These are phyloP conservation scores for Anguilla anguilla DNA, from an alignment of 2,797 vertebrate species.

Conservation along the genomic window DNA sequence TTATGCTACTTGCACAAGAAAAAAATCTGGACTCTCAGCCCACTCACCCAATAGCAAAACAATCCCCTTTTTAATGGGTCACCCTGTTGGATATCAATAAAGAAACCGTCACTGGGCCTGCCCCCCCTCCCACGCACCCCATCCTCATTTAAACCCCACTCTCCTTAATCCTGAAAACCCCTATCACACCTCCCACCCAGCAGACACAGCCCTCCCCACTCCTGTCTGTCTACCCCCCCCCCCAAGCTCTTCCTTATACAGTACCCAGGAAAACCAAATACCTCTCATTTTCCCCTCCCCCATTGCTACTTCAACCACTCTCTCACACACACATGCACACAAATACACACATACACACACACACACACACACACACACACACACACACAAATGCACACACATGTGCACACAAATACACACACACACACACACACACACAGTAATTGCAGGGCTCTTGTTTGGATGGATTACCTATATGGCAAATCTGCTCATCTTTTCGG, in stretches of 20 bases:
- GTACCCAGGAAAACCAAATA: constrained; percentile 60
- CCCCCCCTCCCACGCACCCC: constrained; percentile 46
- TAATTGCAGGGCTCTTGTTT: constrained; percentile 70
- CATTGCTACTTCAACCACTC: background rate
- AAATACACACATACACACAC: background rate
- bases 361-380: constrained; percentile 11
- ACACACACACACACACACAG: constrained; percentile 22
- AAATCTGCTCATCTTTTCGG: constrained; percentile 59
- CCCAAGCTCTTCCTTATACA: constrained; percentile 53
- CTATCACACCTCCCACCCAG: constrained; percentile 27
- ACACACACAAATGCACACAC: background rate
- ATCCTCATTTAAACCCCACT: constrained; percentile 50
- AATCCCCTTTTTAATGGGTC: constrained; percentile 73
- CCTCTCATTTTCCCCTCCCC: constrained; percentile 40
- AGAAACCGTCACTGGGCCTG: constrained; percentile 61
- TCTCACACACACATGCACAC: constrained; percentile 15
- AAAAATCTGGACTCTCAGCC: constrained; percentile 60
- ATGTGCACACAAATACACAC: constrained; percentile 11
- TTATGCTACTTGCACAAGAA: constrained; percentile 67
- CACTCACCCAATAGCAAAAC: constrained; percentile 66
- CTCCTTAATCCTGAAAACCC: constrained; percentile 58
- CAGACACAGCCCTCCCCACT: constrained; percentile 22
- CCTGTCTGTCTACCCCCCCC: constrained; percentile 28
- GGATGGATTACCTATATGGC: constrained; percentile 62
- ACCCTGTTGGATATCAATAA: constrained; percentile 69